Conservation (phyloP, 2,797 vertebrate species). For the Rhinella marina region DNA sequence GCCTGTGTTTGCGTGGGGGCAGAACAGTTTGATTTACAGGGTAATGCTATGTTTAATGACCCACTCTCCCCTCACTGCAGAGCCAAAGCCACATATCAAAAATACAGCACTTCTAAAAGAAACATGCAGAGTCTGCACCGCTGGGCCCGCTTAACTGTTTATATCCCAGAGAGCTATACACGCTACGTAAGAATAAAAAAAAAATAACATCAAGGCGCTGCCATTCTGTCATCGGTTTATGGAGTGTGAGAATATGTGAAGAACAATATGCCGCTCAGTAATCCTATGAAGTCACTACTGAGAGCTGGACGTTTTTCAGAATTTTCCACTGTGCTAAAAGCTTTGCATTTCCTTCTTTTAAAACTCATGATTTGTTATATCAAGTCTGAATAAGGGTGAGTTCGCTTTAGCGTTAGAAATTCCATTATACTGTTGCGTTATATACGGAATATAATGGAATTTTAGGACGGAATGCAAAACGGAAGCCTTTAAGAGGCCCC, state of each 20-base stretch:
- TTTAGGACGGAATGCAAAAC: too few relatives aligned
- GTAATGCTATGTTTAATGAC: conserved; percentile 63
- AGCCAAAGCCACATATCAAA: conserved; percentile 59
- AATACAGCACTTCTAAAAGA: conserved; percentile 40
- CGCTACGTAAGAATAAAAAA: not conserved
- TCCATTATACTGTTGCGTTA: too few relatives aligned
- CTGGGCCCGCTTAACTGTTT: conserved; percentile 47
- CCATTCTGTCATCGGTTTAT: conserved; percentile 15
- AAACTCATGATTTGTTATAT: not conserved
- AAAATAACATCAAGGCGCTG: not conserved
- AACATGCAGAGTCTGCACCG: conserved; percentile 45
- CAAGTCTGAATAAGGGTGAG: not conserved
- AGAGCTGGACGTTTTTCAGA: not conserved
- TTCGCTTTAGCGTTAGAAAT: too few relatives aligned
- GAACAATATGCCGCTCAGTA: not conserved
- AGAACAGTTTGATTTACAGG: conserved; percentile 63
- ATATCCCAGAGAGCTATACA: not conserved
- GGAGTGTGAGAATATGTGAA: not conserved
- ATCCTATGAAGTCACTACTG: not conserved
- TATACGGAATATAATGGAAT: too few relatives aligned
- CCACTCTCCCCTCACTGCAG: conserved; percentile 56
- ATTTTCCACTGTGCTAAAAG: not conserved
- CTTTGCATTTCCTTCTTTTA: not conserved
- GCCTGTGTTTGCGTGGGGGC: conserved; percentile 60
- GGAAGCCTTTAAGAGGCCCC: too few relatives aligned